These are phyloP conservation scores for Papilio polyxenes DNA, from an alignment of 1,140 invertebrate genomes.

Conservation along the genomic window DNA sequence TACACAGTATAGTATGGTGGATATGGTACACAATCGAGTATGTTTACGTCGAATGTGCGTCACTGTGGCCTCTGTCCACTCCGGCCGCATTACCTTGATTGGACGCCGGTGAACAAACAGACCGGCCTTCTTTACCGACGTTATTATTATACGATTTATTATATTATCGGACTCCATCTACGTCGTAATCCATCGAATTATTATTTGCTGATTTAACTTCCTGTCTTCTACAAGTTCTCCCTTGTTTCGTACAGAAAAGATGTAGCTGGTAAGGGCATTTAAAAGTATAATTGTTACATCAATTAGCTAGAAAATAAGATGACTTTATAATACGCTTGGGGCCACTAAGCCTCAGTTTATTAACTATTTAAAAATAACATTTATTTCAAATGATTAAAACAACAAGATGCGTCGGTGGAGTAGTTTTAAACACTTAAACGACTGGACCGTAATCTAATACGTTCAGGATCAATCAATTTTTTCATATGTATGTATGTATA, in stretches of 20 bases:
- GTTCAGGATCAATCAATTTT: too few species aligned
- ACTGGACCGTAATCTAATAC: too few species aligned
- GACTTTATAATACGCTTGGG: conserved; percentile 20
- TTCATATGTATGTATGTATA: too few species aligned
- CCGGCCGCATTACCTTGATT: conserved; percentile 49
- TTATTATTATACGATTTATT: conserved; percentile 37
- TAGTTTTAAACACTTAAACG: too few species aligned
- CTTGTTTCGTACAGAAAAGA: background rate
- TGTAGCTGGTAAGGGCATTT: background rate
- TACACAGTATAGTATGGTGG: conserved; percentile 2
- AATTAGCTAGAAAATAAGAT: conserved; percentile 27
- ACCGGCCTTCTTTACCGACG: conserved; percentile 32
- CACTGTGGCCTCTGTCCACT: conserved; percentile 30
- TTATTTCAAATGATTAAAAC: too few species aligned
- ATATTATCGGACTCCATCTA: conserved; percentile 1
- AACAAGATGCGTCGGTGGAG: too few species aligned
- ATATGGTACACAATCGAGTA: background rate
- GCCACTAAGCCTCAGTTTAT: conserved; percentile 10
- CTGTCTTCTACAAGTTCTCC: background rate
- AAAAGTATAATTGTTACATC: background rate
- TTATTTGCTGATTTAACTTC: background rate
- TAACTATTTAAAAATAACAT: background rate
- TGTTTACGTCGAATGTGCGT: conserved; percentile 6
- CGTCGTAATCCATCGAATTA: background rate
- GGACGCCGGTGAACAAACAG: conserved; percentile 39